Conservation (phyloP, 2,888 invertebrate genomes). For the Mechanitis mazaeus region DNA sequence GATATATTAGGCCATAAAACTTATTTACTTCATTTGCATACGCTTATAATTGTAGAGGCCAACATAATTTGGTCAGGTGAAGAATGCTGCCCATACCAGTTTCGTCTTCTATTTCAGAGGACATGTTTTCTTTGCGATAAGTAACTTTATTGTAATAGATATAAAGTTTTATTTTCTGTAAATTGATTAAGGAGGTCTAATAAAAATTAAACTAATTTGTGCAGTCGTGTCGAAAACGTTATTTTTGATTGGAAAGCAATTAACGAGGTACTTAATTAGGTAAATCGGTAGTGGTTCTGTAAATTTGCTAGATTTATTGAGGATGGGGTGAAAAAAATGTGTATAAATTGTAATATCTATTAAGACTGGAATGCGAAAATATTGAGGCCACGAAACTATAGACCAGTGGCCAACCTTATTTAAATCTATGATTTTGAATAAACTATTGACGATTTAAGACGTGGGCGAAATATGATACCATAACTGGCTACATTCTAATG, state of each 20-base stretch:
- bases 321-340: slow-evolving; percentile 14
- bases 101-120: slow-evolving; percentile 45
- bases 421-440: slow-evolving; percentile 68
- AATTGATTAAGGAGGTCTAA: slow-evolving; percentile 34
- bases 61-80: slow-evolving; percentile 41
- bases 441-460: slow-evolving; percentile 57
- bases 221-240: slow-evolving; percentile 44
- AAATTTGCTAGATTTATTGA: slow-evolving; percentile 28
- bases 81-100: slow-evolving; percentile 60
- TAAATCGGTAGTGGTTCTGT: slow-evolving; percentile 21
- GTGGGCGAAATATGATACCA: slow-evolving; percentile 65
- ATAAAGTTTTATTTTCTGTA: slow-evolving; percentile 17
- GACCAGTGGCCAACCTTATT: slow-evolving; percentile 40
- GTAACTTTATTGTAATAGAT: slow-evolving; percentile 11
- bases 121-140: slow-evolving; percentile 13
- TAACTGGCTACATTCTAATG: slow-evolving; percentile 44
- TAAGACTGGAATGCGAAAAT: neutral
- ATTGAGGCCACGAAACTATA: slow-evolving; percentile 30
- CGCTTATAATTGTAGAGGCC: slow-evolving; percentile 54
- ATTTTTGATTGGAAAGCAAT: slow-evolving; percentile 44
- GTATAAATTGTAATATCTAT: neutral
- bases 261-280: slow-evolving; percentile 43
- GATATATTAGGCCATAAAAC: slow-evolving; percentile 43
- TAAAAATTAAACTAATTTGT: slow-evolving; percentile 57
- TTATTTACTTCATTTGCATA: slow-evolving; percentile 61